A percentile compares a stretch with the other conserved stretches of the same genome.
Evolutionary conservation across 2,113 vertebrate species (phyloP).

Genomic region (Amblyopsis rosae): DNA sequence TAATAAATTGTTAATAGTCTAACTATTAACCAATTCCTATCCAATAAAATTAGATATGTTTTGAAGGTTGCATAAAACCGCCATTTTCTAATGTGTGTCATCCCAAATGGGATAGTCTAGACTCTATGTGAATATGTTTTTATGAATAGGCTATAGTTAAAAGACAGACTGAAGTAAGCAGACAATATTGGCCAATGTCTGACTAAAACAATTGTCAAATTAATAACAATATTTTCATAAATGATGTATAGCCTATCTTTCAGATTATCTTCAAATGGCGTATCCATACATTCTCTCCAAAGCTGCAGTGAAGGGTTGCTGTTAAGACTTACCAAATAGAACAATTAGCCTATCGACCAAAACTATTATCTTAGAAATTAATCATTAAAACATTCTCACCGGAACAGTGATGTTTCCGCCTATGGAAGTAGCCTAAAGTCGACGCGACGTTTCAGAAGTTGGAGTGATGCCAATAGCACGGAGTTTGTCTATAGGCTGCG

Average conservation of each 20-base stretch:
- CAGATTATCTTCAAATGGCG: slow-evolving; percentile 70
- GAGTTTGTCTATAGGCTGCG: slow-evolving; percentile 60
- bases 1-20: background rate
- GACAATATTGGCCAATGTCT: slow-evolving; percentile 3
- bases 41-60: slow-evolving; percentile 25
- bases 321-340: slow-evolving; percentile 17
- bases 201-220: background rate
- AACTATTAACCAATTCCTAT: background rate
- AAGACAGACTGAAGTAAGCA: background rate
- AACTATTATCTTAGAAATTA: slow-evolving; percentile 8
- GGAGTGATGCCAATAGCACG: slow-evolving; percentile 54
- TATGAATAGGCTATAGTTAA: background rate
- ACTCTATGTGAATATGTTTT: background rate
- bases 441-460: slow-evolving; percentile 45
- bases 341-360: slow-evolving; percentile 10
- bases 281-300: slow-evolving; percentile 58
- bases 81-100: slow-evolving; percentile 73
- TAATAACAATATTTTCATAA: slow-evolving; percentile 10
- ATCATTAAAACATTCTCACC: slow-evolving; percentile 63
- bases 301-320: slow-evolving; percentile 34
- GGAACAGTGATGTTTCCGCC: slow-evolving; percentile 39
- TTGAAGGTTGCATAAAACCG: slow-evolving; percentile 54
- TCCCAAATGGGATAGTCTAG: slow-evolving; percentile 27
- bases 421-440: slow-evolving; percentile 21
- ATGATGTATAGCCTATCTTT: slow-evolving; percentile 5